Conservation (phyloP, 2,888 invertebrate species). For the Drymonia ruficornis region DNA sequence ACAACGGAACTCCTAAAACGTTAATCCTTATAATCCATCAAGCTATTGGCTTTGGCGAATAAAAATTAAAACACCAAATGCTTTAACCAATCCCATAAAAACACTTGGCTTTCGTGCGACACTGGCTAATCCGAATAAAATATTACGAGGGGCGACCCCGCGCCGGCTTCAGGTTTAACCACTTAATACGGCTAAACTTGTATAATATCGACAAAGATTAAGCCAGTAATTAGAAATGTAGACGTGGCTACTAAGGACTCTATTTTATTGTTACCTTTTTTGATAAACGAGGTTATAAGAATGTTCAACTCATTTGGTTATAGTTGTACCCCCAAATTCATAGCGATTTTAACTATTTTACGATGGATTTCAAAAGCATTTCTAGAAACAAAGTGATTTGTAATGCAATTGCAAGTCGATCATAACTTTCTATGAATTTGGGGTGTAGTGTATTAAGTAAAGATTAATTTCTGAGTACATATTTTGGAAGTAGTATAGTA, state of each 20-base stretch:
- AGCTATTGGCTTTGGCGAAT: background rate
- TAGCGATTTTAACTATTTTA: no score
- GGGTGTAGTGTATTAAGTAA: no score
- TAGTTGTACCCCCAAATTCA: no score
- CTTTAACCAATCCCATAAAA: background rate
- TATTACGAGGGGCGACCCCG: background rate
- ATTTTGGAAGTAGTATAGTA: no score
- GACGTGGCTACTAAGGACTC: background rate
- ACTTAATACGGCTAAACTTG: constrained; percentile 1
- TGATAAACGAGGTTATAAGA: background rate
- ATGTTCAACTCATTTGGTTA: background rate
- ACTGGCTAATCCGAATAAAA: background rate
- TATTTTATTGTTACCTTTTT: background rate
- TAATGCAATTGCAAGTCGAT: no score
- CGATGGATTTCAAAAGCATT: no score
- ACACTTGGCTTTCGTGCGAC: background rate
- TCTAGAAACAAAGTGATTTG: no score
- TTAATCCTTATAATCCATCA: background rate
- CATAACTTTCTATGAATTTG: no score
- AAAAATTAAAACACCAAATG: background rate
- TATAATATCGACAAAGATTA: background rate
- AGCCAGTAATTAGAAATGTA: background rate
- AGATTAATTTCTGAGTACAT: no score
- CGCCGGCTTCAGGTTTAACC: background rate
- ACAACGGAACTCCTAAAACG: background rate